Evolutionary conservation across 2,888 invertebrate species (phyloP).

Genomic region (Quadroppia sp.): DNA sequence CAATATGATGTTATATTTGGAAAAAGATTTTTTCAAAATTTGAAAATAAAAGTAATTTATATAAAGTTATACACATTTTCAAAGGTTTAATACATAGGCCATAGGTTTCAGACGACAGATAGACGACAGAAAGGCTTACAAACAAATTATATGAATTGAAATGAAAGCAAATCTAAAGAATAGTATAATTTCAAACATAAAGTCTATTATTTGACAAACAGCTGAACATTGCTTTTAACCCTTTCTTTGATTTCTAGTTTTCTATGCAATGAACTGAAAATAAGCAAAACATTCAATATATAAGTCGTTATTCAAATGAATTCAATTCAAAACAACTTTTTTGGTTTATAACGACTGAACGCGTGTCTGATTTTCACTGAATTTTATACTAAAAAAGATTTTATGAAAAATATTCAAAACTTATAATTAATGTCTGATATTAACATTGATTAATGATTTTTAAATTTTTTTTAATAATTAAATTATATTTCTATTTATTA

Average conservation of each 20-base stretch:
- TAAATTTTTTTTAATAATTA: no score
- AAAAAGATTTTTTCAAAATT: no score
- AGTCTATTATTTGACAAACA: not conserved
- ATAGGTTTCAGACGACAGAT: no score
- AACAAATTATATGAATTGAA: not conserved
- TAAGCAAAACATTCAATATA: no score
- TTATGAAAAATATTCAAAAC: not conserved
- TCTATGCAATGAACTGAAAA: no score
- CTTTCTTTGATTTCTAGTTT: slow-evolving; percentile 5
- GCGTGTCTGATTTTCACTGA: not conserved
- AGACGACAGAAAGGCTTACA: not conserved
- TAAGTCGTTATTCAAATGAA: not conserved
- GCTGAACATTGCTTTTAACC: slow-evolving; percentile 9
- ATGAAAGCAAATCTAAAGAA: slow-evolving; percentile 5
- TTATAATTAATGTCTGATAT: not conserved
- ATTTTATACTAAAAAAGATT: not conserved
- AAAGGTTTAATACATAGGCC: no score
- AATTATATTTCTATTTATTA: no score
- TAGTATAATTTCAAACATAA: not conserved
- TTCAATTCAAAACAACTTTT: not conserved
- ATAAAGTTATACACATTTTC: no score
- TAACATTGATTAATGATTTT: no score
- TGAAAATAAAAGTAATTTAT: no score
- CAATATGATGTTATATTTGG: no score
- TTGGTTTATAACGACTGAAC: not conserved